phyloP scores from a whole-genome alignment of 2,888 invertebrate species.

The Erannis defoliaria region DNA sequence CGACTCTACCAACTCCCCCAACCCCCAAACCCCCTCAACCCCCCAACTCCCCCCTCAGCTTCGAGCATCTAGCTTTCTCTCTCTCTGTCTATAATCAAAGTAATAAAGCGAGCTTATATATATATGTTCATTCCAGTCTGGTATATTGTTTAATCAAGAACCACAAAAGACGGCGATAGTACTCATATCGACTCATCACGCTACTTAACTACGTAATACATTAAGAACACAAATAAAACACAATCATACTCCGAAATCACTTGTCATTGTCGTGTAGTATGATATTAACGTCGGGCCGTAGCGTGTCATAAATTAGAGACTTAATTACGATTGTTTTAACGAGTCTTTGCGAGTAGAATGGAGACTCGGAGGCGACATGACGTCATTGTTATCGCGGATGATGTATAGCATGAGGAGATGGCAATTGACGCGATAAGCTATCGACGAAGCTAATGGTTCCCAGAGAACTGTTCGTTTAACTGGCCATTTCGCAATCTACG shows the following conservation, averaged over 20 bases:
- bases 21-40: too few relatives aligned
- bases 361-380: conserved; percentile 61
- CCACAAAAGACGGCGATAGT: conserved; percentile 14
- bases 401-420: conserved; percentile 56
- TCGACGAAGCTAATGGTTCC: conserved; percentile 62
- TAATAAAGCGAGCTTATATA: conserved; percentile 5
- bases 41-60: too few relatives aligned
- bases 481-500: conserved; percentile 43
- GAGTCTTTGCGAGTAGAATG: conserved; percentile 56
- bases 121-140: neutral
- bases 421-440: conserved; percentile 59
- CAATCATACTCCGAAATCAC: conserved; percentile 57
- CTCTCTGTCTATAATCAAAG: too few relatives aligned
- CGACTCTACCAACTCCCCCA: too few relatives aligned
- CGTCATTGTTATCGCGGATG: conserved; percentile 66
- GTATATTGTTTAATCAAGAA: conserved; percentile 6
- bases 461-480: conserved; percentile 57
- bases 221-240: conserved; percentile 46
- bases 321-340: conserved; percentile 76
- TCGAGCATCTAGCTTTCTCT: too few relatives aligned
- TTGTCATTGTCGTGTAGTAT: conserved; percentile 62
- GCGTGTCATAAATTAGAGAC: conserved; percentile 69
- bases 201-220: conserved; percentile 31
- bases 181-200: conserved; percentile 19
- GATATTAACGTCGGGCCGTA: conserved; percentile 62